phyloP scores from a whole-genome alignment of 1,140 invertebrate genomes.

The Calliopsis andreniformis region DNA sequence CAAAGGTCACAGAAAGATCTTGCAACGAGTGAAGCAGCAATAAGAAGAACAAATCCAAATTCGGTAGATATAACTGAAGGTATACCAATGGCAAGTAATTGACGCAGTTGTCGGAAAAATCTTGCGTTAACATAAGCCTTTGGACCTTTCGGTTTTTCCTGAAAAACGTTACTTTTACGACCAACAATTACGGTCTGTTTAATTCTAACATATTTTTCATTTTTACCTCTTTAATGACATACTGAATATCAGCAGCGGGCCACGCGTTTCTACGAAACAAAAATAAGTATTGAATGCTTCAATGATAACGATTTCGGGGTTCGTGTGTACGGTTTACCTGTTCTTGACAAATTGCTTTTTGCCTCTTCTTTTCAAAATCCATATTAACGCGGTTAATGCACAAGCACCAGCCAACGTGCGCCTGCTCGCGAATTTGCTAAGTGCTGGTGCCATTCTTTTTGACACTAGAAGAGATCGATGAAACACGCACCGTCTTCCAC shows the following conservation, averaged over 20 bases:
- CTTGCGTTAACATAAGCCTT: conserved; percentile 93
- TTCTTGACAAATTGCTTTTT: conserved; percentile 73
- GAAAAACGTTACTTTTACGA: not conserved
- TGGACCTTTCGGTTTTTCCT: conserved; percentile 84
- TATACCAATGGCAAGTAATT: conserved; percentile 91
- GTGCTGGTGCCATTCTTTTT: conserved; percentile 83
- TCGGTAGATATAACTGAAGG: conserved; percentile 89
- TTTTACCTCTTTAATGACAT: conserved; percentile 87
- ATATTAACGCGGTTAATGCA: conserved; percentile 82
- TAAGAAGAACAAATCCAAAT: conserved; percentile 89
- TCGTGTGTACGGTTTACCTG: conserved; percentile 61
- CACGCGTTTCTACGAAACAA: conserved; percentile 69
- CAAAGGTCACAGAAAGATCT: conserved; percentile 97
- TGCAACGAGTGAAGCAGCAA: conserved; percentile 91
- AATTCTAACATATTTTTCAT: conserved; percentile 5
- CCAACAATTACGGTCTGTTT: conserved; percentile 5
- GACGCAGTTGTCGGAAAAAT: conserved; percentile 90
- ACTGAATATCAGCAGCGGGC: conserved; percentile 85
- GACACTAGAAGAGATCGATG: not conserved
- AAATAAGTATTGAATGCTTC: conserved; percentile 32
- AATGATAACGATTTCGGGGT: not conserved
- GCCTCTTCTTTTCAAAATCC: conserved; percentile 81
- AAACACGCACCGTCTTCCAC: not conserved
- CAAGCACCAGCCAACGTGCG: conserved; percentile 82
- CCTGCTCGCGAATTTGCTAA: conserved; percentile 84